Percentiles rank a stretch among this genome's conserved stretches.
Conservation (phyloP, 2,888 invertebrate species). For the Synergus japonicus region DNA sequence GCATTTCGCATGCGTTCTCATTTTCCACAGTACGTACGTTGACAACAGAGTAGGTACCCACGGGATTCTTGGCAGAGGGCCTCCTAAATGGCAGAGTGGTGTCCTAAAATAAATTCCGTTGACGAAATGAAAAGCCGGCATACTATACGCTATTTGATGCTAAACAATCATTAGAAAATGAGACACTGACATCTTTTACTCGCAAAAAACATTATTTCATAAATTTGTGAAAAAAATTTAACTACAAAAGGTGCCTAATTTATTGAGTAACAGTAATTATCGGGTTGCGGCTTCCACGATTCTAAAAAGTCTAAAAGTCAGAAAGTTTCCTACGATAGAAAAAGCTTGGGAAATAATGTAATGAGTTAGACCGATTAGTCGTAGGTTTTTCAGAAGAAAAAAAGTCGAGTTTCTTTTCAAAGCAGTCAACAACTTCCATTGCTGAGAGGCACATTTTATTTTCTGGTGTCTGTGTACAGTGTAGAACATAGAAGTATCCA, state of each 20-base stretch:
- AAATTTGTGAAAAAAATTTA: no score
- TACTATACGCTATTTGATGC: neutral
- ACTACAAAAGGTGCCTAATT: no score
- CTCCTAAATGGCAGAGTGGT: slow-evolving; percentile 34
- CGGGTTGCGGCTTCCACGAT: neutral
- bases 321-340: no score
- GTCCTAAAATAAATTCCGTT: slow-evolving; percentile 56
- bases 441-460: neutral
- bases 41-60: slow-evolving; percentile 53
- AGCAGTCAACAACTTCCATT: neutral
- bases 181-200: neutral
- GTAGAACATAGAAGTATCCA: slow-evolving; percentile 4
- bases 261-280: no score
- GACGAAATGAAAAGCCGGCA: slow-evolving; percentile 51
- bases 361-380: slow-evolving; percentile 5
- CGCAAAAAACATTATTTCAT: neutral
- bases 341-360: neutral
- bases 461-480: neutral
- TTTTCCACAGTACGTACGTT: slow-evolving; percentile 43
- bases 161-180: slow-evolving; percentile 14
- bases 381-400: neutral
- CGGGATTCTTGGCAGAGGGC: slow-evolving; percentile 56
- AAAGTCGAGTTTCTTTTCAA: slow-evolving; percentile 15
- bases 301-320: neutral
- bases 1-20: slow-evolving; percentile 31